Base-by-base conservation (phyloP, 2,113 vertebrate genomes). In the Oplegnathus fasciatus region DNA sequence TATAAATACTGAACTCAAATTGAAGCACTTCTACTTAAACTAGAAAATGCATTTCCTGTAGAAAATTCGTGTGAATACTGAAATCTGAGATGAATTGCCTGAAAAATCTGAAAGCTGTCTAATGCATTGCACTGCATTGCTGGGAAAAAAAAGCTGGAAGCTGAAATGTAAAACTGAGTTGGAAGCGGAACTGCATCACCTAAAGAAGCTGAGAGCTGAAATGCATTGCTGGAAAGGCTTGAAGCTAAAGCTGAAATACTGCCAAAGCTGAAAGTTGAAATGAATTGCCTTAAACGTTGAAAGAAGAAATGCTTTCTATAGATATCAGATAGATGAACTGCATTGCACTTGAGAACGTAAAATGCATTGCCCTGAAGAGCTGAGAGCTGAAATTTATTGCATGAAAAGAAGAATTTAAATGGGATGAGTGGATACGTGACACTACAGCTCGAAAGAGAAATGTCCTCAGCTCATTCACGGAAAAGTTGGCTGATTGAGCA, bases 401-500 rank as follows among this genome's bases (percentile, higher is more conserved):
- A 30, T 30, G n/a, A 52, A 54, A 76, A 74, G 34, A 44, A 46
- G 5, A 65, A 58, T 64, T 64, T 8, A 44, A 69, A 78, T 26
- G 57, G 70, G 30, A 44, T 32, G 30, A 48, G 66, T 44, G 73
- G 48, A 30, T 46, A 46, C 0, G 15, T 28, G n/a, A 28, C 65
- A n/a, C 24, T n/a, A 42, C 37, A 37, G 14, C 50, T 64, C 0
- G 11, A 54, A n/a, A 75, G 67, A 65, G 9, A 71, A 82, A 48
- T 44, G 40, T 67, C 50, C 48, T 62, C 28, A 67, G 44, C 65
- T 79, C 42, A 75, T 84, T 87, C 54, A 86, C 65, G 81, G 28
- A 86, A 32, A 82, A 78, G 30, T 46, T 42, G 64, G 28, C 71
- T 44, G 55, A 84, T 68, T 60, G 40, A 64, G 32, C 9, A 15